These are phyloP conservation scores for Pachydiplax longipennis DNA, from an alignment of 2,888 invertebrate genomes.

Conservation along the genomic window DNA sequence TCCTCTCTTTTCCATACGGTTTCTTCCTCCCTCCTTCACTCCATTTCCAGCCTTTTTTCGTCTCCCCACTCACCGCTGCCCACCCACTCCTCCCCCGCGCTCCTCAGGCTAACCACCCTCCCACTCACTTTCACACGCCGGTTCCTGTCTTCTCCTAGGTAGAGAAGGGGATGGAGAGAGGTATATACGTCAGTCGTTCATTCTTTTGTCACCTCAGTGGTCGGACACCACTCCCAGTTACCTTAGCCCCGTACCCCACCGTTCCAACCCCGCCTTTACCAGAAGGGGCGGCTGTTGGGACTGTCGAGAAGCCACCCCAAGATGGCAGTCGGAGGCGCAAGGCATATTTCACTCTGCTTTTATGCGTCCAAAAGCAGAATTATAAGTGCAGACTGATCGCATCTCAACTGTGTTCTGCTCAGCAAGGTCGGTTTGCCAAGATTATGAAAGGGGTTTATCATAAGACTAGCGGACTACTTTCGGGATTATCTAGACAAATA, in stretches of 20 bases:
- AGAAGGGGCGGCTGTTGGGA: background rate
- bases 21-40: background rate
- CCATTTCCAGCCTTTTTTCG: background rate
- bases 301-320: background rate
- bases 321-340: background rate
- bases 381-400: too few species aligned
- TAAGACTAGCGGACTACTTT: too few species aligned
- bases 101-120: background rate
- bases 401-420: background rate
- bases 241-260: background rate
- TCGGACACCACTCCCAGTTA: conserved; percentile 40
- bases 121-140: conserved; percentile 3
- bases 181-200: conserved; percentile 41
- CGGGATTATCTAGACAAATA: too few species aligned
- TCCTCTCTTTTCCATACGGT: background rate
- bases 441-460: too few species aligned
- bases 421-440: too few species aligned
- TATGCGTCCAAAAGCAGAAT: too few species aligned
- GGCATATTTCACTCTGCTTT: too few species aligned
- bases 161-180: conserved; percentile 9
- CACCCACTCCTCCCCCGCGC: background rate
- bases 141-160: background rate
- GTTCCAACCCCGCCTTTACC: background rate
- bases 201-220: conserved; percentile 40
- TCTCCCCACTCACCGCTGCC: too few species aligned